Base-by-base conservation (phyloP, 2,888 invertebrate species). In the Drosophila suboccidentalis region DNA sequence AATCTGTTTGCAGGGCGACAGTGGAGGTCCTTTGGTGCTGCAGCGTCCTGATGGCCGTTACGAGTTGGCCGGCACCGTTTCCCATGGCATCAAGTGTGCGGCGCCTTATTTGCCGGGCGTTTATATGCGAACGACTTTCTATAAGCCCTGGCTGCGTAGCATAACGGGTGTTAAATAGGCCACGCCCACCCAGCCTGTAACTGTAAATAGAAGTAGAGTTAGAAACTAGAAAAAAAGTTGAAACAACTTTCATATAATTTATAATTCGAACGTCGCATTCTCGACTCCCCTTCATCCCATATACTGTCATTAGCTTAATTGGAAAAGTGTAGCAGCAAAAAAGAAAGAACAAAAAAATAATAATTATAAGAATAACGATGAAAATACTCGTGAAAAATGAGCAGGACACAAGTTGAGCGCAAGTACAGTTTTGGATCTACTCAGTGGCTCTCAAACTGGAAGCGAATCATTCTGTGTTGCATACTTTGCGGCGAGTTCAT, bases 21-120 rank as follows among this genome's bases (percentile, higher is more conserved):
- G 97, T 76, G 98, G 98, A 0, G 98, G 98, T 10, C 98, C 98
- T 0, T 92, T 98, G 73, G 97, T 97, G 57, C 93, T 97, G 10
- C 96, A 96, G 89, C 94, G 97, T 55, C 94, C 96, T 0, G 97
- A 97, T 84, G 97, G 98, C 0, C 95, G 96, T 71, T 98, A 97
- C 95, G 96, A 97, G 75, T 93, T 98, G 5, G 97, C 97, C 1
- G 98, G 98, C 6, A 98, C 98, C 0, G 98, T 98, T 0, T 98
- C 97, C 8, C 98, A 98, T 87, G 98, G 98, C n/a, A 98, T 98
- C 83, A 97, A 97, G 90, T 98, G 98, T 89, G 98, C 98, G 0
- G 97, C 97, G 4, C 97, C 98, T 0, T 97, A 97, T 93, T 93
- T 98, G 29, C 98, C 98, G 0, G 98, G 98, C 10, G 97, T 98